Evolutionary conservation across 2,888 invertebrate genomes (phyloP).

Genomic region (Nemotelus nigrinus): DNA sequence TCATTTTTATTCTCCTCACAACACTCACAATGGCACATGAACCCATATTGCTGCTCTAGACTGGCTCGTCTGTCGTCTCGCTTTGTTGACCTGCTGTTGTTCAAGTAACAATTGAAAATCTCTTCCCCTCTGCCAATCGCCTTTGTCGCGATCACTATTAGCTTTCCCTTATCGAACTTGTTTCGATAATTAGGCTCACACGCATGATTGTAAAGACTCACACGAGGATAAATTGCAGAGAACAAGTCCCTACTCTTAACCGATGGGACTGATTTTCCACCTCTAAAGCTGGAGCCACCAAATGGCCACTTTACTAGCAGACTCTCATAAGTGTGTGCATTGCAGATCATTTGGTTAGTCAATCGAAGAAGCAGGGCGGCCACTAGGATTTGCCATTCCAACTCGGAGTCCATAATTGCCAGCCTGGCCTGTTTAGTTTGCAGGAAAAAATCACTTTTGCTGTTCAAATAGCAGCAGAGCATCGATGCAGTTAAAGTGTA

Average conservation of each 20-base stretch:
- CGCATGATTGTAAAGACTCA: constrained; percentile 93
- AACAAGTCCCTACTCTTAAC: constrained; percentile 68
- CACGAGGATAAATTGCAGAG: constrained; percentile 85
- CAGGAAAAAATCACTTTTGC: constrained; percentile 73
- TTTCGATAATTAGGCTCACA: constrained; percentile 85
- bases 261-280: constrained; percentile 56
- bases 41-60: constrained; percentile 78
- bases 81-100: constrained; percentile 75
- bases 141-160: constrained; percentile 76
- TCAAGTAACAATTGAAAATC: constrained; percentile 87
- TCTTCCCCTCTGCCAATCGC: constrained; percentile 74
- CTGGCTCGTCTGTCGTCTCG: constrained; percentile 70
- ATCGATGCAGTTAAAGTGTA: constrained; percentile 77
- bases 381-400: constrained; percentile 65
- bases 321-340: constrained; percentile 75
- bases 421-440: constrained; percentile 63
- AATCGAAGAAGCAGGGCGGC: constrained; percentile 78
- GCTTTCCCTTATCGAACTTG: constrained; percentile 75
- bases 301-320: neutral
- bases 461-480: constrained; percentile 72
- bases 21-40: constrained; percentile 78
- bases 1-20: constrained; percentile 66
- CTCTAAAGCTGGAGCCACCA: constrained; percentile 46
- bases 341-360: constrained; percentile 80
- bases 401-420: constrained; percentile 56